Base-by-base conservation (phyloP, 2,888 invertebrate species). In the Pristionchus japonicus region DNA sequence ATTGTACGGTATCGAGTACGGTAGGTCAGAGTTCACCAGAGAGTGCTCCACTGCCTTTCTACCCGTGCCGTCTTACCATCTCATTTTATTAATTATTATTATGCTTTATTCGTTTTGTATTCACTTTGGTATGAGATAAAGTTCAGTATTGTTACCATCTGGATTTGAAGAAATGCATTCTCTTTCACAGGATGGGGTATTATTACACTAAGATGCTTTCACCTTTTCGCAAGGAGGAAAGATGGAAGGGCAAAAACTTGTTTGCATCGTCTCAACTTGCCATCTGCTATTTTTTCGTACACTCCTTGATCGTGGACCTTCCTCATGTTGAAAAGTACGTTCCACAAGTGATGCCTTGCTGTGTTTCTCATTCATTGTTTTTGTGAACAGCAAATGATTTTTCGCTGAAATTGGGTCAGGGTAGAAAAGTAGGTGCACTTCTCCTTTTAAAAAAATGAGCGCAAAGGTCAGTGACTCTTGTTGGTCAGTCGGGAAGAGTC, bases 31-130 rank as follows among this genome's bases (percentile, higher is more conserved):
- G 67, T 17, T 1, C 27, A 20, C 67, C 15, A 70, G 67, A 34
- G 37, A 17, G 67, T 1, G n/a, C 67, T n/a, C n/a, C 67, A 17
- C 67, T 37, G 67, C 67, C 67, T 70, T 70, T 70, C 67, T 70
- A 31, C 67, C 67, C 67, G 67, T 70, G 67, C 31, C 64, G 31
- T 70, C 67, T 70, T 70, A 37, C 67, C 67, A 34, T 34, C 67
- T 52, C 52, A 23, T 52, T 52, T 20, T 23, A 20, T 52, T 70
- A 70, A 31, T 70, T 70, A 70, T 70, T 31, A 70, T 70, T 70
- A 52, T 52, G 52, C 52, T 70, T 70, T 9, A 34, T 17, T 17
- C 37, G 15, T 70, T 70, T 70, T 17, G 64, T 64, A 64, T 27
- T 9, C 6, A 9, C 31, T 31, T 31, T 13, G 17, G 17, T 70